Percentiles rank a stretch among this genome's conserved stretches.
Conservation (phyloP, 2,113 vertebrate species). For the Siniperca knerii region DNA sequence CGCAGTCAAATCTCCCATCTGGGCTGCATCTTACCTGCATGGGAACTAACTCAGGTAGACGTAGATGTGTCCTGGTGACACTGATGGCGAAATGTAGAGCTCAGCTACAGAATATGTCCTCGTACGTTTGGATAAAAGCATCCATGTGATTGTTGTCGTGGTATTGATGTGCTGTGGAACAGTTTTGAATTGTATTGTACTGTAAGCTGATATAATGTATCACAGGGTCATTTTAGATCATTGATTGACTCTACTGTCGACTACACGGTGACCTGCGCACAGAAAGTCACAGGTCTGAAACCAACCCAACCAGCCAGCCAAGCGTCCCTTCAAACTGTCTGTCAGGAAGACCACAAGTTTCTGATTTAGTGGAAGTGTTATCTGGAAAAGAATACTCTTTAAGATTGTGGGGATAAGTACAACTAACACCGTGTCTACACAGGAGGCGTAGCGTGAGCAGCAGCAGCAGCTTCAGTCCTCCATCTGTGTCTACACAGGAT, state of each 20-base stretch:
- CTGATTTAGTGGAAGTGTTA: background rate
- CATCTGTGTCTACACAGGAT: conserved; percentile 1
- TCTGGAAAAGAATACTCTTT: background rate
- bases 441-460: background rate
- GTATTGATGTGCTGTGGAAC: background rate
- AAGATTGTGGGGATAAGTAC: background rate
- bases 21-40: background rate
- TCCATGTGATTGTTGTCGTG: background rate
- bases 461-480: background rate
- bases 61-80: background rate
- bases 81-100: background rate
- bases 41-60: background rate
- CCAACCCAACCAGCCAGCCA: background rate
- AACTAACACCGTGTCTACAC: background rate
- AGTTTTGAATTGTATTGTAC: background rate
- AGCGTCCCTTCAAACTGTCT: background rate
- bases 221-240: background rate
- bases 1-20: conserved; percentile 33
- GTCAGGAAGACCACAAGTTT: background rate
- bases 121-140: background rate
- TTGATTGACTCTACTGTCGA: background rate
- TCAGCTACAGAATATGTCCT: too few species aligned
- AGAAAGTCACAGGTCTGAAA: background rate
- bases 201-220: background rate
- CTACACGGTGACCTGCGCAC: background rate